Base-by-base conservation (phyloP, 2,888 invertebrate species). In the Norana najaformis region DNA sequence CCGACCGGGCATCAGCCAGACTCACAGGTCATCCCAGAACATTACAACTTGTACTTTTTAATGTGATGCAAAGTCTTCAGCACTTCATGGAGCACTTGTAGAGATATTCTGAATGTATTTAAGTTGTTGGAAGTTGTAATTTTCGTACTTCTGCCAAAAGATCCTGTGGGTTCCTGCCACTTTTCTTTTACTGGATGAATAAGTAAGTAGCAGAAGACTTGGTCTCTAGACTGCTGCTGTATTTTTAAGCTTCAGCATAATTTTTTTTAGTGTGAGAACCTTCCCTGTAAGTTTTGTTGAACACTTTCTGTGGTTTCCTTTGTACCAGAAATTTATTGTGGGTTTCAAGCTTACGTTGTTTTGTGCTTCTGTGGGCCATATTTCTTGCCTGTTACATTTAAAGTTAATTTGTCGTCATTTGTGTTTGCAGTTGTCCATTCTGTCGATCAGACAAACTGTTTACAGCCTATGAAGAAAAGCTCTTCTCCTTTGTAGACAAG, bases 401-500 rank as follows among this genome's bases (percentile, higher is more conserved):
- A 69, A n/a, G n/a, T 69, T 6, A n/a, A 69, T 69, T 69, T 47
- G 89, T 39, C 37, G 34, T 85, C n/a, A 34, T n/a, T 85, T 89
- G 23, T 20, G 69, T 37, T n/a, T 89, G 88, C 92, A 95, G 94
- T 1, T 95, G 95, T 92, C 93, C 93, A 4, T 94, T 95, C 88
- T 95, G 95, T 92, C 92, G 93, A 83, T 93, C 94, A 39, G 94
- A 95, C 91, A 94, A 94, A 37, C 91, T 94, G 69, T 95, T 95
- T 91, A 93, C 95, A 88, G 92, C 93, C 0, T 95, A 95, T 92
- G 95, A 95, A 92, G 93, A 94, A 11, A 95, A 95, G 90, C 94
- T 96, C 11, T 97, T 96, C 93, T 95, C 95, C 90, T 95, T 96
- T 93, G 94, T 93, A 30, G 95, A 95, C 89, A 93, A 93, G 94